Percentiles rank a stretch among this genome's conserved stretches.
These are phyloP conservation scores for Gadopsis marmoratus DNA, from an alignment of 2,797 vertebrate species.

Conservation along the genomic window DNA sequence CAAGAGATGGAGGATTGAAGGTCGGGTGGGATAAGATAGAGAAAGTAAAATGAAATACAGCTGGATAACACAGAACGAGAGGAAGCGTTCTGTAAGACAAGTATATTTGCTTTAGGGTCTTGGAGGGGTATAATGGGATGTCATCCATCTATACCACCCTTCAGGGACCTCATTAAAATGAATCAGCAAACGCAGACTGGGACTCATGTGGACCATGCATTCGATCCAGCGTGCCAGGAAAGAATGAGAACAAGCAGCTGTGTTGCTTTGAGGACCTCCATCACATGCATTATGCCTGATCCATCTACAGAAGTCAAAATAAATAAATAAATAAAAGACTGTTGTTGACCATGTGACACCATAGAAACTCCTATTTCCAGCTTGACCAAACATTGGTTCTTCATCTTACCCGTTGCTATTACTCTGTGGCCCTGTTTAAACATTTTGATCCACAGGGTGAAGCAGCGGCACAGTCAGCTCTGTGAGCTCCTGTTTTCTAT, in stretches of 20 bases:
- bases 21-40: slow-evolving; percentile 35
- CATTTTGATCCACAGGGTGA: slow-evolving; percentile 17
- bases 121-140: slow-evolving; percentile 46
- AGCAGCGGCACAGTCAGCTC: slow-evolving; percentile 14
- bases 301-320: slow-evolving; percentile 5
- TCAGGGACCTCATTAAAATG: slow-evolving; percentile 67
- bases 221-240: slow-evolving; percentile 30
- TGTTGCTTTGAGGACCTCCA: slow-evolving; percentile 28
- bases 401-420: slow-evolving; percentile 11
- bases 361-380: neutral
- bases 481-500: slow-evolving; percentile 11
- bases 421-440: slow-evolving; percentile 6
- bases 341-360: slow-evolving; percentile 18
- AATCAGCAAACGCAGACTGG: slow-evolving; percentile 52
- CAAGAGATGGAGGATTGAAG: slow-evolving; percentile 22
- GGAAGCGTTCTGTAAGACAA: slow-evolving; percentile 29
- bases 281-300: slow-evolving; percentile 28
- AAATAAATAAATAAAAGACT: neutral
- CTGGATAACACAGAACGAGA: slow-evolving; percentile 28
- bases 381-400: slow-evolving; percentile 27
- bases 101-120: slow-evolving; percentile 44
- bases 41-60: slow-evolving; percentile 33
- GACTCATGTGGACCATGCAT: slow-evolving; percentile 52
- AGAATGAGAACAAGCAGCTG: slow-evolving; percentile 25
- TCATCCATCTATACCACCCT: slow-evolving; percentile 58